Conservation (phyloP, 2,888 invertebrate genomes). For the Ramazzottius varieornatus region DNA sequence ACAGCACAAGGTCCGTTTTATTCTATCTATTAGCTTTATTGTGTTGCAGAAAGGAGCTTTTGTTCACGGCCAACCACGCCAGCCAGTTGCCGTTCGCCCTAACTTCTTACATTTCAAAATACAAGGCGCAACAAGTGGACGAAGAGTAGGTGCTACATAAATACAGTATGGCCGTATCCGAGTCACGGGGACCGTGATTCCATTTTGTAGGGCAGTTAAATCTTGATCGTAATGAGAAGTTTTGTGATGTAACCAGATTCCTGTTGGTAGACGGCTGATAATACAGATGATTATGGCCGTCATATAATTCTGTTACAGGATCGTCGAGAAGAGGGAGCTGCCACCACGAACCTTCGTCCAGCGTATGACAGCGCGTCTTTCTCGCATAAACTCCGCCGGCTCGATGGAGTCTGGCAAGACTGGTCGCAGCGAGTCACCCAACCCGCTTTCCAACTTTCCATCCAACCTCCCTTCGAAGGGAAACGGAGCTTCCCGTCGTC, state of each 20-base stretch:
- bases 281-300: no score
- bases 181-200: no score
- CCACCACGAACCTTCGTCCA: neutral
- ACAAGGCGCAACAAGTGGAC: neutral
- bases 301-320: no score
- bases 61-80: neutral
- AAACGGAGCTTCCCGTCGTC: neutral
- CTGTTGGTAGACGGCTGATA: no score
- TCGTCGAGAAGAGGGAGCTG: no score
- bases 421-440: neutral
- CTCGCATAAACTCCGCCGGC: neutral
- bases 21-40: no score
- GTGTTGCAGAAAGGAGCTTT: neutral
- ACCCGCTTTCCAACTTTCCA: neutral
- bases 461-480: neutral
- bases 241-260: no score
- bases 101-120: neutral
- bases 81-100: neutral
- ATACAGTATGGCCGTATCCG: no score
- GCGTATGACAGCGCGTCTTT: neutral
- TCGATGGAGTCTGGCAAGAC: neutral
- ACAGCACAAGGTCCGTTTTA: no score
- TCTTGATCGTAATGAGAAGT: no score
- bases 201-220: no score
- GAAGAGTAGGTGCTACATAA: neutral